phyloP scores from a whole-genome alignment of 2,113 vertebrate species.

The Guaruba guarouba region DNA sequence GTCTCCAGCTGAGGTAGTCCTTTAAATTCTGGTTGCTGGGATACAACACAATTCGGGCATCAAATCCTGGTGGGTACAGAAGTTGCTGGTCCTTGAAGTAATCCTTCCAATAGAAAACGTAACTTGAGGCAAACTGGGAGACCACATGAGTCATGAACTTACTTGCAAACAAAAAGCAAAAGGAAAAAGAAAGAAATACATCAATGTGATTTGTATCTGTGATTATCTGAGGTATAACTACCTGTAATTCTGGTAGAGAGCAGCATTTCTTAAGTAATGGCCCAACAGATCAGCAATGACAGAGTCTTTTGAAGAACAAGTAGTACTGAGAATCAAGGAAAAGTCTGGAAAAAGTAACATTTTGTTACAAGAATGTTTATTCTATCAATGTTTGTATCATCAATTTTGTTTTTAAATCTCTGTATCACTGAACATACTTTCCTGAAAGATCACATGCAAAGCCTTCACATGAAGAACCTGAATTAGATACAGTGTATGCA shows the following conservation, averaged over 20 bases:
- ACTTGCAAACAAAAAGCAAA: slow-evolving; percentile 74
- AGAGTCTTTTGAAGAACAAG: background rate
- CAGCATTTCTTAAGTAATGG: background rate
- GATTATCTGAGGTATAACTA: background rate
- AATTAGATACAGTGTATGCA: background rate
- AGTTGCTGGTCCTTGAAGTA: slow-evolving; percentile 90
- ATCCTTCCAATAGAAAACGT: slow-evolving; percentile 95
- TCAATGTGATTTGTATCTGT: background rate
- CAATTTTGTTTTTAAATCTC: background rate
- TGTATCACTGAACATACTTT: background rate
- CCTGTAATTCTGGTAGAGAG: background rate
- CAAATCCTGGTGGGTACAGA: slow-evolving; percentile 92
- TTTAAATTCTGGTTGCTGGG: slow-evolving; percentile 90
- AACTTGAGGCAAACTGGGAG: slow-evolving; percentile 96
- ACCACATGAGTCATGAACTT: slow-evolving; percentile 97
- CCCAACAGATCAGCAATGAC: background rate
- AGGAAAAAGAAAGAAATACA: background rate
- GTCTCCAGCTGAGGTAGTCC: slow-evolving; percentile 97
- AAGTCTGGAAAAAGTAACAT: background rate
- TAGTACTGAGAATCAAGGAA: background rate
- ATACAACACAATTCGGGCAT: slow-evolving; percentile 93
- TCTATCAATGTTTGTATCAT: background rate
- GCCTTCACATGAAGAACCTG: background rate
- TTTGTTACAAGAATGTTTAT: background rate
- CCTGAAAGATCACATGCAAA: background rate